phyloP scores from a whole-genome alignment of 2,113 vertebrate genomes.

The Oryzias celebensis region DNA sequence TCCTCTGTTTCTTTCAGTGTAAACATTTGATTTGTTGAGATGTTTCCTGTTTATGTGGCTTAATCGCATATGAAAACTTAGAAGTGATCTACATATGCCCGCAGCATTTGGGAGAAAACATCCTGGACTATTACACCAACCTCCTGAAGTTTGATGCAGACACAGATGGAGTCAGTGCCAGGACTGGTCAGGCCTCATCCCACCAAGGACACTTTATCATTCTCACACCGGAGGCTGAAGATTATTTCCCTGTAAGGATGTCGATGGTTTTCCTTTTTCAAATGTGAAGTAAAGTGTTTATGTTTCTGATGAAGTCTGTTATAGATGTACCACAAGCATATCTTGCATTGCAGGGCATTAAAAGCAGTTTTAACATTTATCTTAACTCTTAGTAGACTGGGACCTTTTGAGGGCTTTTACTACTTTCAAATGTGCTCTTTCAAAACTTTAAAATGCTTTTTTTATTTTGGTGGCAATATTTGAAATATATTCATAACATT shows the following conservation, averaged over 20 bases:
- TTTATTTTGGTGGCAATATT: no score
- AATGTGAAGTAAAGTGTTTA: no score
- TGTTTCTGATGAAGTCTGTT: background rate
- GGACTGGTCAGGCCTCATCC: slow-evolving; percentile 63
- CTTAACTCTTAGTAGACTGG: no score
- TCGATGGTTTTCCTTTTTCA: background rate
- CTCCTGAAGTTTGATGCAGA: slow-evolving; percentile 82
- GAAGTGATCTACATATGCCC: slow-evolving; percentile 90
- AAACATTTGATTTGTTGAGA: background rate
- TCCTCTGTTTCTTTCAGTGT: background rate
- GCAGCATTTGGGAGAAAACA: slow-evolving; percentile 79
- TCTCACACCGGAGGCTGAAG: slow-evolving; percentile 87
- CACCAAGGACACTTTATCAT: slow-evolving; percentile 85
- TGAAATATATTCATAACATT: no score
- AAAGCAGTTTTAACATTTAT: no score
- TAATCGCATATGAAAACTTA: slow-evolving; percentile 84
- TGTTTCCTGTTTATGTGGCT: slow-evolving; percentile 5
- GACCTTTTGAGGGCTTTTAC: no score
- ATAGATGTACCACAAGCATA: background rate
- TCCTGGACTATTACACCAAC: slow-evolving; percentile 83
- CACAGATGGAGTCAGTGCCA: slow-evolving; percentile 70
- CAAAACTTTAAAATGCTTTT: no score
- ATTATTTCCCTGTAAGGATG: slow-evolving; percentile 83
- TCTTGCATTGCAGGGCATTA: slow-evolving; percentile 40
- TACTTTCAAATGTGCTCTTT: no score